Percentiles rank a stretch among this genome's conserved stretches.
Evolutionary conservation across 2,888 invertebrate genomes (phyloP).

Genomic region (Asteroscopus sphinx): DNA sequence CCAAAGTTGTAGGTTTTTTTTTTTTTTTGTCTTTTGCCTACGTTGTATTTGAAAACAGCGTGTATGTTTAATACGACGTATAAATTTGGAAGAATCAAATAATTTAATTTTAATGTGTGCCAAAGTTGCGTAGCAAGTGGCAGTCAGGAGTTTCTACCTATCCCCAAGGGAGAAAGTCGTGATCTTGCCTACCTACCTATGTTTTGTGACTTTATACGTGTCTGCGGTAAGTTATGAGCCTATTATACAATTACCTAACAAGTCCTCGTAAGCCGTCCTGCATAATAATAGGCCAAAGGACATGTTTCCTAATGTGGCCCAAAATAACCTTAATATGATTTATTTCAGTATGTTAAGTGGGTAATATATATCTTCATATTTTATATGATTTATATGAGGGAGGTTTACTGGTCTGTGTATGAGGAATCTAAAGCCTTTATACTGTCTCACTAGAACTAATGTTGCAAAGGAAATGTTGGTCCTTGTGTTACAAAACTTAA

Average conservation of each 20-base stretch:
- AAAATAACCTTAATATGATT: constrained; percentile 50
- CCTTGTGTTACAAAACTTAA: too few species aligned
- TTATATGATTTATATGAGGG: constrained; percentile 37
- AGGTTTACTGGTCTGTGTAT: too few species aligned
- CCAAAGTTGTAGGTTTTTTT: too few species aligned
- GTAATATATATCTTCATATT: constrained; percentile 31
- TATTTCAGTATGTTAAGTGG: constrained; percentile 32
- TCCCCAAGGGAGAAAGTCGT: background rate
- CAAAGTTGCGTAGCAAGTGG: too few species aligned
- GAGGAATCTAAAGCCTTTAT: constrained; percentile 15
- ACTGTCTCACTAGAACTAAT: too few species aligned
- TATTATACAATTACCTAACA: constrained; percentile 50
- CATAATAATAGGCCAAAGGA: constrained; percentile 40
- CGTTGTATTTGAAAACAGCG: too few species aligned
- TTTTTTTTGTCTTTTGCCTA: too few species aligned
- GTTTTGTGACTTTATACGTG: constrained; percentile 1
- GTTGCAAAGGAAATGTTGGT: too few species aligned
- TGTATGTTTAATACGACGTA: too few species aligned
- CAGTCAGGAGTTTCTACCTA: background rate
- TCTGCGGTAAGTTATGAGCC: constrained; percentile 25
- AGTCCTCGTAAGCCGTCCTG: constrained; percentile 43
- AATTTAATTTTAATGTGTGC: too few species aligned
- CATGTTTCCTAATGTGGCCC: constrained; percentile 32
- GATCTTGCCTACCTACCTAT: background rate
- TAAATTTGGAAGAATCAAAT: too few species aligned